phyloP scores from a whole-genome alignment of 2,113 vertebrate genomes.

The Sceloporus undulatus region DNA sequence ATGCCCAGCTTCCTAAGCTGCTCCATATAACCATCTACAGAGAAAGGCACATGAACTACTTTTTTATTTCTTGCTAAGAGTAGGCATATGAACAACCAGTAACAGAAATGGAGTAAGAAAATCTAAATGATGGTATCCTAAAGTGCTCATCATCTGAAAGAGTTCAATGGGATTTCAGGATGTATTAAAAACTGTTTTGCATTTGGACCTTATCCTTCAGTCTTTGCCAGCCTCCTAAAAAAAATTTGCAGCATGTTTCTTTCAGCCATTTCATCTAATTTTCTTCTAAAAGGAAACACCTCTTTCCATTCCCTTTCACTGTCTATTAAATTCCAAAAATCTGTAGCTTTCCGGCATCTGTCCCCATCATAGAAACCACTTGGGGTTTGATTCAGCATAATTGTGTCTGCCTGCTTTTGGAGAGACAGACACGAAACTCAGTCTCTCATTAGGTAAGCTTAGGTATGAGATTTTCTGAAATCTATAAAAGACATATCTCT shows the following conservation, averaged over 20 bases:
- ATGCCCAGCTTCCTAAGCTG: too few relatives aligned
- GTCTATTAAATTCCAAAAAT: not conserved
- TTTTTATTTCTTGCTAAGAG: too few relatives aligned
- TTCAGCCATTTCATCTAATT: not conserved
- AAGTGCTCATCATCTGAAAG: too few relatives aligned
- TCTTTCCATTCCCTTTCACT: not conserved
- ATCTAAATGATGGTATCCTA: too few relatives aligned
- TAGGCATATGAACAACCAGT: too few relatives aligned
- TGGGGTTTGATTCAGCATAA: not conserved
- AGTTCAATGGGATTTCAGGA: too few relatives aligned
- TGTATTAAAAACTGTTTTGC: too few relatives aligned
- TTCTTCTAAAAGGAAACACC: not conserved
- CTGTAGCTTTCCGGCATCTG: not conserved
- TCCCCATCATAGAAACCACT: not conserved
- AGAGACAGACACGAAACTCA: not conserved
- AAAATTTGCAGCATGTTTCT: not conserved
- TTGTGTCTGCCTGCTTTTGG: not conserved
- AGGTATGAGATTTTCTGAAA: not conserved
- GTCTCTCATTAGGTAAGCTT: not conserved
- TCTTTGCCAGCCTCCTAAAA: not conserved
- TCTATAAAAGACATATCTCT: not conserved
- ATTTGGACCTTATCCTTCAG: too few relatives aligned
- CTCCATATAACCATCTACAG: too few relatives aligned
- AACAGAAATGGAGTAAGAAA: too few relatives aligned
- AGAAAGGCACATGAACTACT: too few relatives aligned